phyloP scores from a whole-genome alignment of 2,888 invertebrate species.

The Drosophila acutilabella region DNA sequence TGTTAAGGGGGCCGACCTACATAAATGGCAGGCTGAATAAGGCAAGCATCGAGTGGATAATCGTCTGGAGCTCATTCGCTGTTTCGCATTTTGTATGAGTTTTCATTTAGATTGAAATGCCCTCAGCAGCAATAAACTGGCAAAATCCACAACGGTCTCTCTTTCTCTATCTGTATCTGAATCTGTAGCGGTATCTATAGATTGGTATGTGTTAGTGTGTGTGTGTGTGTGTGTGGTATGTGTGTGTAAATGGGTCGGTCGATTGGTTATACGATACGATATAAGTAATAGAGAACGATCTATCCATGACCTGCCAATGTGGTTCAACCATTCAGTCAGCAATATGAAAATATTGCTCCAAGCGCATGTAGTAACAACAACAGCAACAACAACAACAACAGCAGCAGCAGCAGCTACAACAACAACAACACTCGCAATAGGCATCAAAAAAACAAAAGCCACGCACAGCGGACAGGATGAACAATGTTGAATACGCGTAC shows the following conservation, averaged over 20 bases:
- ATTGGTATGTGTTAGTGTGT: background rate
- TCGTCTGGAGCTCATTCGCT: slow-evolving; percentile 41
- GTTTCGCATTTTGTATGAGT: slow-evolving; percentile 49
- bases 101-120: slow-evolving; percentile 64
- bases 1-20: slow-evolving; percentile 26
- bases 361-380: slow-evolving; percentile 29
- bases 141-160: slow-evolving; percentile 30
- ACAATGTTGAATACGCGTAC: slow-evolving; percentile 32
- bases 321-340: slow-evolving; percentile 38
- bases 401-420: slow-evolving; percentile 11
- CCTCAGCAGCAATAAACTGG: slow-evolving; percentile 58
- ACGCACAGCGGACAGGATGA: slow-evolving; percentile 33
- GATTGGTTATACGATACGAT: slow-evolving; percentile 29
- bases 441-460: slow-evolving; percentile 31
- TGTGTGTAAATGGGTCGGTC: slow-evolving; percentile 24
- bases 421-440: slow-evolving; percentile 6
- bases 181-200: background rate
- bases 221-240: slow-evolving; percentile 2
- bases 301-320: slow-evolving; percentile 45
- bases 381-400: slow-evolving; percentile 19
- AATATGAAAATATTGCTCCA: slow-evolving; percentile 57
- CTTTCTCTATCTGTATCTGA: background rate
- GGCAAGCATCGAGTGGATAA: slow-evolving; percentile 42
- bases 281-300: slow-evolving; percentile 38
- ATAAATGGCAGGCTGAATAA: slow-evolving; percentile 35